These are phyloP conservation scores for Tretioscincus oriximinensis DNA, from an alignment of 2,113 vertebrate species.

Conservation along the genomic window DNA sequence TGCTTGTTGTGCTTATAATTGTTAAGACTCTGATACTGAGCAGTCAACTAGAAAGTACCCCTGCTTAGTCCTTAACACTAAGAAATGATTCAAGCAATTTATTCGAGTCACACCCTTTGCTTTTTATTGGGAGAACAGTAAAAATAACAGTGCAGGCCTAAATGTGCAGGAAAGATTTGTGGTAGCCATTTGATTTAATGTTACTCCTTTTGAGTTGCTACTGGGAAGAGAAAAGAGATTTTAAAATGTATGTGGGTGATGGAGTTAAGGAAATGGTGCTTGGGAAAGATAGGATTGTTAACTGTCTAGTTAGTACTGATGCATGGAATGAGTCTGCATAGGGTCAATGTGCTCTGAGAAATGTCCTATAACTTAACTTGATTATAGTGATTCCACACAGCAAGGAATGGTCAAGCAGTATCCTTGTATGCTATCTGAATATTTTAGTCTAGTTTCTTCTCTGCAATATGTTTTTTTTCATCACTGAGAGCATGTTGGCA, in stretches of 20 bases:
- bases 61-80: neutral
- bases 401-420: neutral
- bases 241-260: neutral
- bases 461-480: constrained; percentile 9
- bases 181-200: neutral
- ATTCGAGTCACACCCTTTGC: neutral
- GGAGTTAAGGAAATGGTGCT: neutral
- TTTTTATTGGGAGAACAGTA: neutral
- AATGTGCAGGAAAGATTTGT: neutral
- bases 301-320: neutral
- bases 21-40: neutral
- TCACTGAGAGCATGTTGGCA: neutral
- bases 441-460: neutral
- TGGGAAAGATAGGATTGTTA: neutral
- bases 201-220: neutral
- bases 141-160: neutral
- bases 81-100: neutral
- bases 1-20: neutral
- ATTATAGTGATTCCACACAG: too few relatives aligned
- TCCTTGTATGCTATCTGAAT: neutral
- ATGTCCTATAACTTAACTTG: neutral
- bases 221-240: neutral
- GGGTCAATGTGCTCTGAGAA: neutral
- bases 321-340: neutral
- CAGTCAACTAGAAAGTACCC: neutral